Evolutionary conservation across 2,888 invertebrate genomes (phyloP).

Genomic region (Cephus runcator): DNA sequence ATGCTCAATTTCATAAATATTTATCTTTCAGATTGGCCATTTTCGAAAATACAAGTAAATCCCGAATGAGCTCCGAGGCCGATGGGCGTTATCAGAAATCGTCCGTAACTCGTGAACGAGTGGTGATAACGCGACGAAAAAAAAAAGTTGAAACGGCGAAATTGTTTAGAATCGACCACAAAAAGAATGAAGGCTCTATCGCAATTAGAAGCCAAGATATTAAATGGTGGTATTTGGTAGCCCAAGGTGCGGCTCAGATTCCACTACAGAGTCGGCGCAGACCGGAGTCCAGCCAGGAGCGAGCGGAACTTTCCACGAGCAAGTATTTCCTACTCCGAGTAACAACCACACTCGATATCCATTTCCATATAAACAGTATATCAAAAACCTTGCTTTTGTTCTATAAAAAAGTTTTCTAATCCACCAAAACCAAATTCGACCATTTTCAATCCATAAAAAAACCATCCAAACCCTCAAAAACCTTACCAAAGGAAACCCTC

Average conservation of each 20-base stretch:
- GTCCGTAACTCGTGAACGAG: constrained; percentile 19
- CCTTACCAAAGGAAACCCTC: too few species aligned
- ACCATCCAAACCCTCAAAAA: too few species aligned
- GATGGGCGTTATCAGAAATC: constrained; percentile 18
- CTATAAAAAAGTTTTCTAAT: too few species aligned
- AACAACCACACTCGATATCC: background rate
- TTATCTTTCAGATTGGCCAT: background rate
- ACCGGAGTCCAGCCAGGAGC: constrained; percentile 59
- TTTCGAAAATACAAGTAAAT: constrained; percentile 10
- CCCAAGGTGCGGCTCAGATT: constrained; percentile 39
- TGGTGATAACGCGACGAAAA: constrained; percentile 26
- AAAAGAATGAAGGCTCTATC: constrained; percentile 36
- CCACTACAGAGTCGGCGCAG: constrained; percentile 44
- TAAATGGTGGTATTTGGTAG: constrained; percentile 39
- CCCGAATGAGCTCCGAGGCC: background rate
- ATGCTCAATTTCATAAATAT: background rate
- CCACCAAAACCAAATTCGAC: too few species aligned
- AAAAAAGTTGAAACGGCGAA: constrained; percentile 50
- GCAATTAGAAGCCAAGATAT: constrained; percentile 37
- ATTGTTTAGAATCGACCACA: constrained; percentile 39
- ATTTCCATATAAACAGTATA: background rate
- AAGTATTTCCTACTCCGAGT: background rate
- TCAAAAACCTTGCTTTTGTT: background rate
- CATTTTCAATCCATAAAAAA: too few species aligned
- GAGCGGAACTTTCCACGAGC: constrained; percentile 56